Percentiles rank a stretch among this genome's conserved stretches.
Evolutionary conservation across 2,797 vertebrate species (phyloP).

Genomic region (Poeciliopsis gracilis): DNA sequence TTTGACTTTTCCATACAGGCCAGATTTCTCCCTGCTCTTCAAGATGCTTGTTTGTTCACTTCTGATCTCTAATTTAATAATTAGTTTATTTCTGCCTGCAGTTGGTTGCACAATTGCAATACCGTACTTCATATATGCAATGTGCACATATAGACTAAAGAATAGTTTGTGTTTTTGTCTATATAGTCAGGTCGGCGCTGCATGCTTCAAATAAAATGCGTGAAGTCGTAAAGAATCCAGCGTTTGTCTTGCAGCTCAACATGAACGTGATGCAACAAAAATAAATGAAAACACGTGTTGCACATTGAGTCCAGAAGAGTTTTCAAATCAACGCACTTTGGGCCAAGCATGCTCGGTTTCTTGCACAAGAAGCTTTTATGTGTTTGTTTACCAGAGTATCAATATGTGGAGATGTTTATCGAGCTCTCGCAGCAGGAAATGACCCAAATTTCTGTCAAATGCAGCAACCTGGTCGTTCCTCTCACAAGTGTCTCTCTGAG

Average conservation of each 20-base stretch:
- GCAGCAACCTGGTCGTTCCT: slow-evolving; percentile 31
- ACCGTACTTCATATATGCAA: neutral
- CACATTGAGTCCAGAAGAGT: neutral
- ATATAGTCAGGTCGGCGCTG: neutral
- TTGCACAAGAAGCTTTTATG: neutral
- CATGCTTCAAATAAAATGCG: neutral
- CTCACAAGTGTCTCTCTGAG: neutral
- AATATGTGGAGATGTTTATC: slow-evolving; percentile 38
- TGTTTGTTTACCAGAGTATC: slow-evolving; percentile 20
- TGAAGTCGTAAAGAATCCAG: neutral
- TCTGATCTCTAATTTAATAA: neutral
- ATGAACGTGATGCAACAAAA: neutral
- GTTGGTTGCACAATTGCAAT: neutral
- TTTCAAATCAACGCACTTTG: neutral
- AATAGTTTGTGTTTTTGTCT: neutral
- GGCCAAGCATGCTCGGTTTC: neutral
- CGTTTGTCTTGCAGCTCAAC: neutral
- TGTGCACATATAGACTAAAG: neutral
- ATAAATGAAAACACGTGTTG: no score
- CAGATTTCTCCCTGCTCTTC: neutral
- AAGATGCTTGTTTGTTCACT: neutral
- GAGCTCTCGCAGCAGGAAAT: slow-evolving; percentile 56
- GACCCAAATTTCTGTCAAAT: slow-evolving; percentile 49
- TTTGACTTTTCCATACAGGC: neutral
- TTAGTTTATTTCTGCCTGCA: neutral